Evolutionary conservation across 2,888 invertebrate genomes (phyloP).

Genomic region (Scaptomyza reducta): DNA sequence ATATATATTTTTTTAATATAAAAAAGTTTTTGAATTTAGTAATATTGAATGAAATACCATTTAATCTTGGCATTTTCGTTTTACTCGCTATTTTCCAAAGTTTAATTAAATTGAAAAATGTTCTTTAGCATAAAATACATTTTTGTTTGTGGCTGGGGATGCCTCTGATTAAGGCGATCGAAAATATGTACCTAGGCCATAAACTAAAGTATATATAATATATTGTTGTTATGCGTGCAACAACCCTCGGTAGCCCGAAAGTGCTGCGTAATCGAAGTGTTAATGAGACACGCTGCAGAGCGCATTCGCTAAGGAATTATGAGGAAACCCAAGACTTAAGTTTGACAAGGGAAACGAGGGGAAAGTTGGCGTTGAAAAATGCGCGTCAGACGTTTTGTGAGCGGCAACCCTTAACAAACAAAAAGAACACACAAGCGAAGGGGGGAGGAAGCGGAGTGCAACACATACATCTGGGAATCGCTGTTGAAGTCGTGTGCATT

Average conservation of each 20-base stretch:
- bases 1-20: too few relatives aligned
- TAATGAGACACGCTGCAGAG: constrained; percentile 65
- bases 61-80: too few relatives aligned
- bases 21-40: too few relatives aligned
- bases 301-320: constrained; percentile 30
- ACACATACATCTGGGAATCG: constrained; percentile 57
- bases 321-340: constrained; percentile 59
- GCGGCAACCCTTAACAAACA: constrained; percentile 36
- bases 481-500: constrained; percentile 63
- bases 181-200: constrained; percentile 48
- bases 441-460: constrained; percentile 2
- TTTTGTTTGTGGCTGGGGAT: too few relatives aligned
- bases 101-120: too few relatives aligned
- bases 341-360: constrained; percentile 19
- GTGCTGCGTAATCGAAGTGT: constrained; percentile 66
- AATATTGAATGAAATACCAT: too few relatives aligned
- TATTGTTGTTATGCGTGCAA: constrained; percentile 24
- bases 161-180: constrained; percentile 43
- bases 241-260: constrained; percentile 50
- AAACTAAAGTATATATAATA: constrained; percentile 26
- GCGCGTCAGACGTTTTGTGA: constrained; percentile 65
- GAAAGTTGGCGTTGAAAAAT: constrained; percentile 63
- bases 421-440: neutral
- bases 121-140: too few relatives aligned
- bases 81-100: too few relatives aligned